Base-by-base conservation (phyloP, 1,140 invertebrate species). In the Heliconius melpomene region DNA sequence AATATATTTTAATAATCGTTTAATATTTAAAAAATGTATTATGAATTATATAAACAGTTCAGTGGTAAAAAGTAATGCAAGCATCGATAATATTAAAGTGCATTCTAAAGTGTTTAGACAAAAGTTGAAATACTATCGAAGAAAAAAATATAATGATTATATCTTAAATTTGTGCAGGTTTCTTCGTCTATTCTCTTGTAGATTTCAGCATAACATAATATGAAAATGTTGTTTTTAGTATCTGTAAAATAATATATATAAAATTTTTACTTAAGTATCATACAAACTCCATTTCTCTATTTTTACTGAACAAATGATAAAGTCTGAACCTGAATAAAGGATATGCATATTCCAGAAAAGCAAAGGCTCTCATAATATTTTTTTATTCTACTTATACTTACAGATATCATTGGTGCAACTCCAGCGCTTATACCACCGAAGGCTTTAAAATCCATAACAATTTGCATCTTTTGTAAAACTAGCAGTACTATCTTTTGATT, bases 361-460 rank as follows among this genome's bases (percentile, higher is more conserved):
- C 18, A 70, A 36, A 7, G 38, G 20, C 70, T 23, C 26, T 60
- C 23, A 8, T 2, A 18, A 36, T 18, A 36, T 18, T 18, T 36
- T 71, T 20, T 36, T 7, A 72, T 18, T 72, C 7, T 72, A 80
- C 57, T 72, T 70, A 66, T 75, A 83, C 84, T 85, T 60, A 88
- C 89, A 11, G 85, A 82, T n/a, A 87, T 76, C 84, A 88, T 87
- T 60, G 87, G 89, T 18, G 75, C 80, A 2, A 88, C 85, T 3
- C 88, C 89, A 54, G 88, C 87, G 18, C 29, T 87, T 1, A 90
- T 72, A 2, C 85, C 84, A 29, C 87, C 86, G 23, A 85, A 74
- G 9, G 84, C 86, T 40, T 74, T 79, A 75, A 88, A 89, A 23
- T 83, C 83, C 75, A 90, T 72, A 5, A 80, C 71, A 18, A 72